Evolutionary conservation across 2,113 vertebrate genomes (phyloP), one percentile per base, ranked within the genome.

Genomic region (Barnardius zonarius): DNA sequence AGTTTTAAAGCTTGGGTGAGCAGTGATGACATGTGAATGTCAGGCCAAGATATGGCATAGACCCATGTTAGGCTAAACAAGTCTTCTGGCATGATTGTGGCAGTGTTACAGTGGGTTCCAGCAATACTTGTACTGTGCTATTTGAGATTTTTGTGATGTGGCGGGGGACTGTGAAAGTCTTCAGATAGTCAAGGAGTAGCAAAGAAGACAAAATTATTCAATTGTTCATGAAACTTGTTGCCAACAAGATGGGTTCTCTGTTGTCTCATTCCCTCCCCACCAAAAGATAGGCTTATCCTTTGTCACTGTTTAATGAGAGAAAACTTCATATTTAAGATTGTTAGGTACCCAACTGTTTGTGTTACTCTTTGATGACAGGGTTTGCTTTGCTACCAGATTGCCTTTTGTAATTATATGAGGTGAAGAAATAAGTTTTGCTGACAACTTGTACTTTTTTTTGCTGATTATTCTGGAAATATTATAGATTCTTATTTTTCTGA

Each of bases 1-100:
- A 63, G 7, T 79, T 79, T 82, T 84, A 63, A 18, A 68, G 18
- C 15, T 72, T 8, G 6, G 2, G 5, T 68, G 28, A 63, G 5
- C 22, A 68, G 78, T 3, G 4, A 57, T 30, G 27, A 54, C 11
- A 16, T 18, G 10, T 24, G 13, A 33, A 52, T 27, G 10, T 64
- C 18, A 68, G 14, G 3, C n/a, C 31, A 70, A 72, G 11, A 7
- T 46, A 28, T 13, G 12, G 7, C 0, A 0, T 10, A 41, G 19
- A 7, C 43, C 6, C 0, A 0, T 22, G 3, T 46, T 22, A 75
- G 14, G 15, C 30, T 54, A 28, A 81, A 52, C 4, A 46, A 9
- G 31, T 61, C 25, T 51, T 49, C 11, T 7, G 35, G 2, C 7
- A 69, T 76, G 20, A 11, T 39, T 49, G 10, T 75, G 44, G 8